These are phyloP conservation scores for Puffinus mauretanicus DNA, from an alignment of 2,113 vertebrate species.

Conservation along the genomic window DNA sequence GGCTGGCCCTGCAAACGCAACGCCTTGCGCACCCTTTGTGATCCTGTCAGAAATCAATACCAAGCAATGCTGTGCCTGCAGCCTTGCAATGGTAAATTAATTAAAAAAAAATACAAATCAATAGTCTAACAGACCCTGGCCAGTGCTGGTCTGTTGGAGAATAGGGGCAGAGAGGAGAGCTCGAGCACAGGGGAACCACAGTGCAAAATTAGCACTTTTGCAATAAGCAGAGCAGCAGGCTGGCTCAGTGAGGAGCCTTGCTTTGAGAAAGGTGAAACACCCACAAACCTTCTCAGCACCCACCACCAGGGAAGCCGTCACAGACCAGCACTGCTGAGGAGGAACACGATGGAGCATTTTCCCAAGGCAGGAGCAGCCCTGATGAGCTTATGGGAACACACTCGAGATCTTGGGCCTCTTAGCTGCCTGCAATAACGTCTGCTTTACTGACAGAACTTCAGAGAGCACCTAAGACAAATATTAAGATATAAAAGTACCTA, in stretches of 20 bases:
- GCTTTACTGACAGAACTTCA: not conserved
- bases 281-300: not conserved
- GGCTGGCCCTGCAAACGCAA: not conserved
- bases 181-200: not conserved
- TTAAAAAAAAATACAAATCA: not conserved
- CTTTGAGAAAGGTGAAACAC: not conserved
- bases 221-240: not conserved
- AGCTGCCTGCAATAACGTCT: not conserved
- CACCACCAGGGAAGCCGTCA: not conserved
- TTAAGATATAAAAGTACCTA: not conserved
- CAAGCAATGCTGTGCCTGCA: not conserved
- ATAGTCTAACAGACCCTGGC: not conserved
- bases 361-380: not conserved
- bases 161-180: not conserved
- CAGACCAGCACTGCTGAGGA: not conserved
- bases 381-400: not conserved
- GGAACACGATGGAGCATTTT: not conserved
- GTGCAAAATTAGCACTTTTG: not conserved
- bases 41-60: not conserved
- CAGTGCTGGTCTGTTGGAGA: not conserved
- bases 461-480: not conserved
- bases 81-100: not conserved
- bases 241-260: not conserved
- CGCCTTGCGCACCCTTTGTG: accelerated
- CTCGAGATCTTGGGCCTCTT: not conserved